These are phyloP conservation scores for Vanessa atalanta DNA, from an alignment of 1,140 invertebrate genomes.

Conservation along the genomic window DNA sequence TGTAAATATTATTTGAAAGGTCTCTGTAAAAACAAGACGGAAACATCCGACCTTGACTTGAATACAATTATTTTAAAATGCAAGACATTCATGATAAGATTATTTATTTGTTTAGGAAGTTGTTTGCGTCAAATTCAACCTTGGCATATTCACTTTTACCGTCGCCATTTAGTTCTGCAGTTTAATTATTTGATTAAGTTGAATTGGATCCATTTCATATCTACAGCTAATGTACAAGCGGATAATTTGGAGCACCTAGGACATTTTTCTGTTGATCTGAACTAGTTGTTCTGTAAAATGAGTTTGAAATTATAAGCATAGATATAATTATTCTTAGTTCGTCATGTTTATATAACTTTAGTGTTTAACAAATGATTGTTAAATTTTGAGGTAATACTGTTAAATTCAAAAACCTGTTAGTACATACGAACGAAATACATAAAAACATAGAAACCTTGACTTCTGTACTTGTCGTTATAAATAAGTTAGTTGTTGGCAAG, in stretches of 20 bases:
- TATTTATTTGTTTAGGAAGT: constrained; percentile 31
- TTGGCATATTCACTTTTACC: constrained; percentile 22
- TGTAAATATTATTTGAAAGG: neutral
- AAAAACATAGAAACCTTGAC: constrained; percentile 12
- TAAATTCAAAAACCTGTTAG: too few species aligned
- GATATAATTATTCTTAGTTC: too few species aligned
- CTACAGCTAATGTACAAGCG: too few species aligned
- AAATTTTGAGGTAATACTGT: too few species aligned
- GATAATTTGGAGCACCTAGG: too few species aligned
- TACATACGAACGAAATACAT: neutral
- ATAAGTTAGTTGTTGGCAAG: constrained; percentile 7
- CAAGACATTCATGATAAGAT: constrained; percentile 21
- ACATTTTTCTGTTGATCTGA: too few species aligned
- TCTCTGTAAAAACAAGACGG: neutral
- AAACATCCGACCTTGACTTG: constrained; percentile 23
- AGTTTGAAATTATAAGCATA: too few species aligned
- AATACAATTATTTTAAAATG: constrained; percentile 12
- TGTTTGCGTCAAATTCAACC: neutral
- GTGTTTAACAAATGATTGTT: too few species aligned
- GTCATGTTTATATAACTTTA: too few species aligned
- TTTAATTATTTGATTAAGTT: neutral
- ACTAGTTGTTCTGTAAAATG: too few species aligned
- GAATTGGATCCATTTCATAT: too few species aligned
- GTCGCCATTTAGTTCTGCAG: neutral
- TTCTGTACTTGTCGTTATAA: constrained; percentile 6